Evolutionary conservation across 2,797 vertebrate species (phyloP).

Genomic region (Dendrocincla tyrannina): DNA sequence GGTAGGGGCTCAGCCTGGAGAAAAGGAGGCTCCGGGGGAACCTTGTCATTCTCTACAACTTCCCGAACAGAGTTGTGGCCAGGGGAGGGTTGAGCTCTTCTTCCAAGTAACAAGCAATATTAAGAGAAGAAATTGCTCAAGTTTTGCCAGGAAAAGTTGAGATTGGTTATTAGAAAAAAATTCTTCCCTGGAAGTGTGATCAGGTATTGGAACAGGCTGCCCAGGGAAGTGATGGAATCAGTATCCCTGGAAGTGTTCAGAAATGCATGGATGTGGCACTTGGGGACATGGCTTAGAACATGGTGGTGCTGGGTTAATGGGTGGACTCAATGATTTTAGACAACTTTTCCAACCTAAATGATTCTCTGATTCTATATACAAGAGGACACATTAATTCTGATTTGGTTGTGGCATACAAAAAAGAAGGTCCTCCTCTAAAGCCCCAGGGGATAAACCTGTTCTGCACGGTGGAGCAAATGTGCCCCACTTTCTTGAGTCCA

Average conservation of each 20-base stretch:
- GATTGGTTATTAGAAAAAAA: not conserved
- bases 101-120: not conserved
- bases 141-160: not conserved
- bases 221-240: not conserved
- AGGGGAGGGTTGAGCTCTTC: fast-evolving
- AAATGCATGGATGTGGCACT: not conserved
- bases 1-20: not conserved
- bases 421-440: not conserved
- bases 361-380: not conserved
- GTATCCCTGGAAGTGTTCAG: not conserved
- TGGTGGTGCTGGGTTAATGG: not conserved
- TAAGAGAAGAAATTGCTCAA: not conserved
- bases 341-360: not conserved
- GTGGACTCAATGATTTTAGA: fast-evolving
- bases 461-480: not conserved
- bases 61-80: not conserved
- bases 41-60: too few species aligned
- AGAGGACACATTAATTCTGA: not conserved
- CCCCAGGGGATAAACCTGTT: not conserved
- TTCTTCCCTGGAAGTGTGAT: not conserved
- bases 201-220: not conserved
- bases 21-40: not conserved
- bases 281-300: not conserved
- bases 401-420: not conserved
- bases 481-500: not conserved